Evolutionary conservation across 2,888 invertebrate species (phyloP).

Genomic region (Apotomis capreana): DNA sequence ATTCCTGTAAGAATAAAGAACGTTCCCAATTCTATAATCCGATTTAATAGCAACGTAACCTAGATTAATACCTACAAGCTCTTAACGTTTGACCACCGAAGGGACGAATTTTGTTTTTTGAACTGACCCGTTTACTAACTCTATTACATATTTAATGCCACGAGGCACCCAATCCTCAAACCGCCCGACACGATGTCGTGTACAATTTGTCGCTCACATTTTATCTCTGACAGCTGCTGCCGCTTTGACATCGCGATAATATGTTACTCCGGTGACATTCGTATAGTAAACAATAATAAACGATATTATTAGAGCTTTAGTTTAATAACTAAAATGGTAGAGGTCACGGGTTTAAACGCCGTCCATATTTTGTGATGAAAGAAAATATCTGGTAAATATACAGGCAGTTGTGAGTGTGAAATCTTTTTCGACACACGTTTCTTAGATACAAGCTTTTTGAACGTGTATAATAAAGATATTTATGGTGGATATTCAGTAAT

Average conservation of each 20-base stretch:
- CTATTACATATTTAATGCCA: conserved; percentile 19
- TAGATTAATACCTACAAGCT: no score
- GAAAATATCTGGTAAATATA: not conserved
- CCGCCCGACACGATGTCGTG: not conserved
- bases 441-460: no score
- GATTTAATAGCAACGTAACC: no score
- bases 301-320: conserved; percentile 29
- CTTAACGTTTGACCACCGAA: no score
- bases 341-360: conserved; percentile 23
- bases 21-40: no score
- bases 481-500: no score
- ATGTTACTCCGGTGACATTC: conserved; percentile 24
- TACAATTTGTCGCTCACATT: conserved; percentile 29
- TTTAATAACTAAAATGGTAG: not conserved
- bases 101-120: not conserved
- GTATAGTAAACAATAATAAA: conserved; percentile 29
- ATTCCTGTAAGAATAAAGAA: no score
- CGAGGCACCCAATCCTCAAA: conserved; percentile 4
- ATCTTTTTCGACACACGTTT: not conserved
- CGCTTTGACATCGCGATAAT: conserved; percentile 30
- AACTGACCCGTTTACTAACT: not conserved
- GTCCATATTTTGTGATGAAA: conserved; percentile 20
- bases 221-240: conserved; percentile 32
- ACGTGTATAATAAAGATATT: no score
- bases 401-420: conserved; percentile 7